These are phyloP conservation scores for Ylistrum balloti DNA, from an alignment of 1,140 invertebrate genomes.

Conservation along the genomic window DNA sequence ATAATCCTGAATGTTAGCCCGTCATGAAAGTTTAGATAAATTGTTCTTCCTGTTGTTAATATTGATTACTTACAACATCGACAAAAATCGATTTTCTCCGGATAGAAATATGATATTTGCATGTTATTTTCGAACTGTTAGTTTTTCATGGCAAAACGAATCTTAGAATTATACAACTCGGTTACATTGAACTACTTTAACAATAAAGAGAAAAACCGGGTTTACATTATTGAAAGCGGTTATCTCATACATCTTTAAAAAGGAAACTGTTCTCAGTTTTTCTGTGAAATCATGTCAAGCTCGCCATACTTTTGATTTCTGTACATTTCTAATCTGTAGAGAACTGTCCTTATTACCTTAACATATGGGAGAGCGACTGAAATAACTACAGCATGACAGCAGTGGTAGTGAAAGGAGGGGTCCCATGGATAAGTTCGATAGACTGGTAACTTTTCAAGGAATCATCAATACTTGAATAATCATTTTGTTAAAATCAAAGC, in stretches of 20 bases:
- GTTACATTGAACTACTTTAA: too few species aligned
- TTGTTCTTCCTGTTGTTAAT: conserved; percentile 37
- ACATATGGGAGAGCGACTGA: not conserved
- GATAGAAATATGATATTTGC: not conserved
- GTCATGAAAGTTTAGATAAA: not conserved
- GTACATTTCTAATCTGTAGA: not conserved
- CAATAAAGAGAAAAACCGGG: too few species aligned
- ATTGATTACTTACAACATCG: conserved; percentile 8
- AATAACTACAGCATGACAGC: not conserved
- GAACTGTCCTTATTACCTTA: not conserved
- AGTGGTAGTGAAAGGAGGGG: not conserved
- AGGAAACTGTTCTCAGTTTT: too few species aligned
- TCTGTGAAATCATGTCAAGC: not conserved
- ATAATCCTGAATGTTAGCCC: not conserved
- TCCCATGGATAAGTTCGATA: not conserved
- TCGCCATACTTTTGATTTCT: not conserved
- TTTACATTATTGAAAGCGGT: too few species aligned
- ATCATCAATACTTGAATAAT: conserved; percentile 72
- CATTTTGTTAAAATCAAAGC: too few species aligned
- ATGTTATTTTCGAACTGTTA: too few species aligned
- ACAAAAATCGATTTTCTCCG: not conserved
- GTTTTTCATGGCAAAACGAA: too few species aligned
- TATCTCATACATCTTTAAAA: too few species aligned
- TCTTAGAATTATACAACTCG: too few species aligned
- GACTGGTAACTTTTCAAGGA: not conserved